Conservation (phyloP, 92 coral and sea anemone species). For the Porites divaricata region DNA sequence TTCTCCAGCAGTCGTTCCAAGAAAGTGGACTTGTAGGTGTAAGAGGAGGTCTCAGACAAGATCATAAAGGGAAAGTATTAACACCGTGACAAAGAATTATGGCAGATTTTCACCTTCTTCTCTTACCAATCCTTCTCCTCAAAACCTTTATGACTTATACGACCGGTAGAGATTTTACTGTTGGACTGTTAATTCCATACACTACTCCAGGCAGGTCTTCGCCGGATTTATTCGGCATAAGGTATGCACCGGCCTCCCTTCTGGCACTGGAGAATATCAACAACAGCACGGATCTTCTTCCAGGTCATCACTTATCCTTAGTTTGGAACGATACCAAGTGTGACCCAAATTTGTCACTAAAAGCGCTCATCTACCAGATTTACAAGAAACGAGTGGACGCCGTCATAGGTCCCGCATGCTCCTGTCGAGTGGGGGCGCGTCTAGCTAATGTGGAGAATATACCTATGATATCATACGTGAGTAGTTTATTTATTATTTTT, state of each 20-base stretch:
- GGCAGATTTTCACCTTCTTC: background rate
- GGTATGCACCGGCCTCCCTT: conserved; percentile 62
- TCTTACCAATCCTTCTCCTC: background rate
- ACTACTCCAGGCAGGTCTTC: no score
- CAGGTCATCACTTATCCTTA: conserved; percentile 51
- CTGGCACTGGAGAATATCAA: conserved; percentile 70
- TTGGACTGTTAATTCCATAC: conserved; percentile 35
- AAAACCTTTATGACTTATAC: background rate
- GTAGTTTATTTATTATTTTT: conserved; percentile 20
- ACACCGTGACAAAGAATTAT: background rate
- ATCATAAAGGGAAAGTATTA: background rate
- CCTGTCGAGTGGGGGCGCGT: conserved; percentile 72
- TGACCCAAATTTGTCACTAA: conserved; percentile 35
- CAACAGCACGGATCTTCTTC: conserved; percentile 35
- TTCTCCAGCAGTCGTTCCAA: background rate
- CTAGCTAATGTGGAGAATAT: conserved; percentile 73
- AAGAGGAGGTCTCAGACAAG: background rate
- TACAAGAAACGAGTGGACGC: conserved; percentile 61
- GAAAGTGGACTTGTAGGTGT: background rate
- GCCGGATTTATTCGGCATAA: conserved; percentile 12
- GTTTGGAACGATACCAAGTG: conserved; percentile 66
- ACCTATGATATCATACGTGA: conserved; percentile 93
- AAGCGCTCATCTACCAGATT: conserved; percentile 40
- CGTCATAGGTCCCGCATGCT: conserved; percentile 90
- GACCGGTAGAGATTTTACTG: conserved; percentile 9